These are phyloP conservation scores for Sarotherodon lohbergeri DNA, from an alignment of 2,113 vertebrate genomes.

Conservation along the genomic window DNA sequence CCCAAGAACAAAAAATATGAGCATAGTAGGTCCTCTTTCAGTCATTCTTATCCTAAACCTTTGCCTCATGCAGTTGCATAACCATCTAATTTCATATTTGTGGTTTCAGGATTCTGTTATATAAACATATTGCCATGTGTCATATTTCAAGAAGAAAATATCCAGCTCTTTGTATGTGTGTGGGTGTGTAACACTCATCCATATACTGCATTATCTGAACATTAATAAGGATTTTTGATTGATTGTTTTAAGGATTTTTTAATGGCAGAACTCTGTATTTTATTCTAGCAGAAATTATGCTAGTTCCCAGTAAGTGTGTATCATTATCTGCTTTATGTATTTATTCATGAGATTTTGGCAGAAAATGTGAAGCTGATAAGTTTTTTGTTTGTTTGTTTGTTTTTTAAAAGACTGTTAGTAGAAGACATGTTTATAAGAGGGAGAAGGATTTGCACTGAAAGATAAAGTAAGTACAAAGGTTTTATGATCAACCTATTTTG, in stretches of 20 bases:
- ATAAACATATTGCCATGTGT: background rate
- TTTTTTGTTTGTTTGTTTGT: background rate
- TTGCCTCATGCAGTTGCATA: background rate
- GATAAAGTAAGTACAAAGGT: background rate
- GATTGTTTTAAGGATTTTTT: background rate
- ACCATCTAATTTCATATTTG: background rate
- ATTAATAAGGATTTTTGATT: background rate
- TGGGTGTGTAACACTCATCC: background rate
- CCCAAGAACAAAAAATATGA: background rate
- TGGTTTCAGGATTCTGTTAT: background rate
- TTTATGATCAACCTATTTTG: background rate
- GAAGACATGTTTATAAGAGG: background rate
- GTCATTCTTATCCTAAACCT: background rate
- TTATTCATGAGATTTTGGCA: background rate
- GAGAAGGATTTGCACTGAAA: background rate
- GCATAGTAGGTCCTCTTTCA: background rate
- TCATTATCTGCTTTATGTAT: background rate
- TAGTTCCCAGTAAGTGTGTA: background rate
- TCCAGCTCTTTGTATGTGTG: background rate
- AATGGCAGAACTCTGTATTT: background rate
- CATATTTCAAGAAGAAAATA: background rate
- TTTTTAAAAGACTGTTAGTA: background rate
- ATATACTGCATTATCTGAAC: background rate
- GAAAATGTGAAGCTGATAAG: background rate
- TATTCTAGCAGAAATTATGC: background rate